These are phyloP conservation scores for Leucania comma DNA, from an alignment of 2,888 invertebrate genomes.

Conservation along the genomic window DNA sequence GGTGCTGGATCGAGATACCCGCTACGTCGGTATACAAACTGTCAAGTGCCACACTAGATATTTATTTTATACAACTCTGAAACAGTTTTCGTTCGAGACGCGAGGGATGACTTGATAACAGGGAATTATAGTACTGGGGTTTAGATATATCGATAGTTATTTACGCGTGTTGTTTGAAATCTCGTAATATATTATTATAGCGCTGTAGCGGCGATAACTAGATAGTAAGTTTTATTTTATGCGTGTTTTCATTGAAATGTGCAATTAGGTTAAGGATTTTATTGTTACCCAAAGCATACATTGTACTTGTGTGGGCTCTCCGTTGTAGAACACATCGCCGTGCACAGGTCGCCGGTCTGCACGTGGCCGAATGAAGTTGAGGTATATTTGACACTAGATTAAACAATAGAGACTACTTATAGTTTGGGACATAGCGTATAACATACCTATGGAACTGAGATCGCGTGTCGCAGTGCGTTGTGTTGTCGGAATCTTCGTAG, in stretches of 20 bases:
- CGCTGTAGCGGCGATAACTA: conserved; percentile 81
- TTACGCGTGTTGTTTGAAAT: conserved; percentile 89
- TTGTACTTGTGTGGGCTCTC: conserved; percentile 76
- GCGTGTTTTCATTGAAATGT: conserved; percentile 87
- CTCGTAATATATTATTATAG: conserved; percentile 89
- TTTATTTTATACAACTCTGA: conserved; percentile 81
- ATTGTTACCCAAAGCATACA: conserved; percentile 88
- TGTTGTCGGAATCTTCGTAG: conserved; percentile 84
- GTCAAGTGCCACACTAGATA: conserved; percentile 87
- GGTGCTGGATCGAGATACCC: conserved; percentile 82
- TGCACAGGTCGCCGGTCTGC: conserved; percentile 38
- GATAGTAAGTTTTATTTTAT: conserved; percentile 83
- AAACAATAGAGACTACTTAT: conserved; percentile 63
- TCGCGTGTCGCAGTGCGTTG: conserved; percentile 70
- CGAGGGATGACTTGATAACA: conserved; percentile 77
- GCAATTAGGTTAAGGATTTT: conserved; percentile 86
- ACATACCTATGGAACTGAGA: conserved; percentile 42
- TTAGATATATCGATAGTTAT: conserved; percentile 82
- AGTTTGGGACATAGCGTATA: conserved; percentile 57
- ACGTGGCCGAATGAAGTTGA: conserved; percentile 54
- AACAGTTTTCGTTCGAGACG: conserved; percentile 70
- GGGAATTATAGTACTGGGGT: conserved; percentile 84
- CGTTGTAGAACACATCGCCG: conserved; percentile 50
- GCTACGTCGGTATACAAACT: conserved; percentile 72
- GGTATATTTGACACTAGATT: conserved; percentile 62